Conservation (phyloP, 2,888 invertebrate species). For the Ceramica pisi region DNA sequence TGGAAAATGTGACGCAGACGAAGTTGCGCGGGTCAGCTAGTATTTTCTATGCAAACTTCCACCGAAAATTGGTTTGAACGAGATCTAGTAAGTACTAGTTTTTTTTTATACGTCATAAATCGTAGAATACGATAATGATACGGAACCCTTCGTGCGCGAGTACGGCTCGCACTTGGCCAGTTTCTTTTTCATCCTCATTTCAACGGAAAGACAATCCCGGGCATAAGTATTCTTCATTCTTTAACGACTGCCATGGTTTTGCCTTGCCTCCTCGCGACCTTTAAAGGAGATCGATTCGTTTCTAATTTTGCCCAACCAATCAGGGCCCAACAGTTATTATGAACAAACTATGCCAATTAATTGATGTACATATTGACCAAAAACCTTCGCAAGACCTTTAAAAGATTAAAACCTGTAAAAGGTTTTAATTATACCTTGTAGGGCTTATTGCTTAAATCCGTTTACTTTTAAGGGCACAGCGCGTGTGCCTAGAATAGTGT, state of each 20-base stretch:
- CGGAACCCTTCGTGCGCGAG: no score
- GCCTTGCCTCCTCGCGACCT: background rate
- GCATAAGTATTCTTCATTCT: no score
- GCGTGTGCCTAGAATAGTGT: slow-evolving; percentile 60
- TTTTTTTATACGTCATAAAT: no score
- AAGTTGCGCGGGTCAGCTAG: no score
- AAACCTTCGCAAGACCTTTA: slow-evolving; percentile 40
- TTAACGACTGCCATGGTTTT: no score
- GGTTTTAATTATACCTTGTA: slow-evolving; percentile 62
- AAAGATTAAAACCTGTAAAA: no score
- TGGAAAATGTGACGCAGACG: no score
- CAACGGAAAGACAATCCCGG: background rate
- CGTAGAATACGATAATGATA: no score
- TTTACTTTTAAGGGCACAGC: slow-evolving; percentile 74
- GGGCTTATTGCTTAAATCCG: slow-evolving; percentile 75
- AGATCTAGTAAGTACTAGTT: no score
- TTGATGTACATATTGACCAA: slow-evolving; percentile 29
- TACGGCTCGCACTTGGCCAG: no score
- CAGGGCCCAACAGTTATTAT: background rate
- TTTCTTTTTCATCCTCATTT: background rate
- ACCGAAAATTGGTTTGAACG: no score
- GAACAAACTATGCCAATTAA: slow-evolving; percentile 27
- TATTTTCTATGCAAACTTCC: no score
- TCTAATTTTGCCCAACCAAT: slow-evolving; percentile 1
- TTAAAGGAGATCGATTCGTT: background rate